Percentiles rank a stretch among this genome's conserved stretches.
phyloP scores from a whole-genome alignment of 2,797 vertebrate genomes.

The Buphagus erythrorhynchus region DNA sequence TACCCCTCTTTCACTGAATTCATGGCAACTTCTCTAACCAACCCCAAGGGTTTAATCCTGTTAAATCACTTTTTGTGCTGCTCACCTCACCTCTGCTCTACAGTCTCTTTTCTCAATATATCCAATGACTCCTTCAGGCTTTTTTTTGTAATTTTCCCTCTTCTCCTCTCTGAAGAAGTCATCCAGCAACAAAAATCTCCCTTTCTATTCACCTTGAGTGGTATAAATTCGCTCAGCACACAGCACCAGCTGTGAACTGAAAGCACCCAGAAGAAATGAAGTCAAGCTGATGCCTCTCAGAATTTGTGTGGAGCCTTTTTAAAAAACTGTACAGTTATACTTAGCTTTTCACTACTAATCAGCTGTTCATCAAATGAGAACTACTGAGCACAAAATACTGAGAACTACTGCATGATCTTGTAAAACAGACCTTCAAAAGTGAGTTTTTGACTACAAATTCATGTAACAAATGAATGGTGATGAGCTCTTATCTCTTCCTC shows the following conservation, averaged over 20 bases:
- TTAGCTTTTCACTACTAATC: background rate
- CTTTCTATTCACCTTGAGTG: background rate
- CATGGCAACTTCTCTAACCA: background rate
- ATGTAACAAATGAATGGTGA: background rate
- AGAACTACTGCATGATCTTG: background rate
- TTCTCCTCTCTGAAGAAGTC: background rate
- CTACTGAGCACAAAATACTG: background rate
- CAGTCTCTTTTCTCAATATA: background rate
- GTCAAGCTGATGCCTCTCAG: background rate
- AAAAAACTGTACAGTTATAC: background rate
- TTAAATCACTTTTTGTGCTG: background rate
- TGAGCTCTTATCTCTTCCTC: background rate
- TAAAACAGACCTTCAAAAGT: background rate
- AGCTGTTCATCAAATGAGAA: background rate
- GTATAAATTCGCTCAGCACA: background rate
- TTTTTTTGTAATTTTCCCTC: background rate
- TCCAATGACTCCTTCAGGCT: background rate
- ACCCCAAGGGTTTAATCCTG: background rate
- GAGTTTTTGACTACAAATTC: background rate
- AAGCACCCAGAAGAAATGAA: background rate
- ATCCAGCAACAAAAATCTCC: background rate
- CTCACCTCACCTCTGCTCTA: background rate
- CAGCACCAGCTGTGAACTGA: background rate
- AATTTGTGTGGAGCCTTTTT: background rate
- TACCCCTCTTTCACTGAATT: background rate